phyloP scores from a whole-genome alignment of 2,113 vertebrate species.

The Sprattus sprattus region DNA sequence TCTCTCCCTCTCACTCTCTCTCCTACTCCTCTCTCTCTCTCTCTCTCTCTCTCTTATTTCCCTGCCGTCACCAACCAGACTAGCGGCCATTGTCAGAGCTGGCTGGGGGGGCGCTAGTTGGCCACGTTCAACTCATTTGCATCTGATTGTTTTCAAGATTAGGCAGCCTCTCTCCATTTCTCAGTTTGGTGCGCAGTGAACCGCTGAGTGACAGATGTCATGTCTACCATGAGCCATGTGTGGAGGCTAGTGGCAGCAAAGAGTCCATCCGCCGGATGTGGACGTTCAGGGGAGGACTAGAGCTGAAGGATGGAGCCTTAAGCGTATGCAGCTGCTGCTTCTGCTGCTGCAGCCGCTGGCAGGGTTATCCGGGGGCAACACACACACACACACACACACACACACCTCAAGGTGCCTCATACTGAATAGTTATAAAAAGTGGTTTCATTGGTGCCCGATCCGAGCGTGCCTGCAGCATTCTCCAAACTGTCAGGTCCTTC shows the following conservation, averaged over 20 bases:
- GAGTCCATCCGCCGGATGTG: background rate
- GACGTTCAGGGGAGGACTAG: background rate
- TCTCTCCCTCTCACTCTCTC: too few species aligned
- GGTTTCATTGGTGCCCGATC: background rate
- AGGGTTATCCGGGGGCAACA: background rate
- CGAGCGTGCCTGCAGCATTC: slow-evolving; percentile 1
- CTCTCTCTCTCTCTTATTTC: too few species aligned
- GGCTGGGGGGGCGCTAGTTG: background rate
- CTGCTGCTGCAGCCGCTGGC: background rate
- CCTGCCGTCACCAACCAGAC: too few species aligned
- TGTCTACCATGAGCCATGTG: slow-evolving; percentile 30
- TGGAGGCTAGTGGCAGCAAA: background rate
- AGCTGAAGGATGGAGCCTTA: background rate
- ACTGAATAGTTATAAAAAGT: slow-evolving; percentile 6
- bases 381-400: background rate
- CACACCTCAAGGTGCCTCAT: background rate
- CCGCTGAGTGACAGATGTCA: background rate
- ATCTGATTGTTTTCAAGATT: background rate
- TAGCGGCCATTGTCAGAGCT: background rate
- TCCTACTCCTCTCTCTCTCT: too few species aligned
- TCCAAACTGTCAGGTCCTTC: background rate
- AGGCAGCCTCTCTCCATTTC: background rate
- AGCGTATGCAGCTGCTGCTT: background rate
- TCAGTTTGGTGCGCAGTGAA: background rate
- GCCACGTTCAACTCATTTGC: background rate